Conservation (phyloP, 2,797 vertebrate species). For the Sphenodon punctatus region DNA sequence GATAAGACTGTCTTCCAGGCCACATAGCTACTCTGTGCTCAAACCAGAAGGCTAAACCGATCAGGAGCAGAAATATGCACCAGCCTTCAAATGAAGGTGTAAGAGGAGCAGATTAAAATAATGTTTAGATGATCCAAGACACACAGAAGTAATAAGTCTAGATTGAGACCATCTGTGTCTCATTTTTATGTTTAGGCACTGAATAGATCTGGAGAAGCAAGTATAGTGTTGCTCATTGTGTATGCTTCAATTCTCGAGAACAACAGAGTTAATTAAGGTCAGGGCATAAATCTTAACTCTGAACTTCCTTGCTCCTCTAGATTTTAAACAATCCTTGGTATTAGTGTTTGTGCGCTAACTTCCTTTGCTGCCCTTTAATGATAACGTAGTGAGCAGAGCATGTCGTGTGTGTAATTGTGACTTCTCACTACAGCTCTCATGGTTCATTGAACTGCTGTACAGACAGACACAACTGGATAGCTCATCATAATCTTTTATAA, state of each 20-base stretch:
- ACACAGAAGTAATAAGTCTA: not conserved
- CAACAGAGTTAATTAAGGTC: conserved; percentile 68
- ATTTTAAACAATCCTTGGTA: conserved; percentile 64
- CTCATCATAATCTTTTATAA: not conserved
- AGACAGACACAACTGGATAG: not conserved
- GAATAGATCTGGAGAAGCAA: conserved; percentile 47
- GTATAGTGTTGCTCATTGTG: conserved; percentile 45
- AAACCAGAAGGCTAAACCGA: not conserved
- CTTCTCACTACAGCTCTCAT: not conserved
- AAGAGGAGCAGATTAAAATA: not conserved
- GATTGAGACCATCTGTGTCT: not conserved
- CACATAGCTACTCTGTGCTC: not conserved
- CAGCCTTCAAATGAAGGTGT: not conserved
- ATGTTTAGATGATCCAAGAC: not conserved
- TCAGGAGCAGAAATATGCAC: not conserved
- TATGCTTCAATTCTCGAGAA: conserved; percentile 44
- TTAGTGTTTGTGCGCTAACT: conserved; percentile 63
- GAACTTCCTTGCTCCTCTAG: conserved; percentile 59
- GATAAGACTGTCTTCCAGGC: rapidly evolving
- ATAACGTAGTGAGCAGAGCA: conserved; percentile 27
- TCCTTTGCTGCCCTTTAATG: conserved; percentile 63
- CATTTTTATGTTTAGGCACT: conserved; percentile 9
- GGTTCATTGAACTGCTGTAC: not conserved
- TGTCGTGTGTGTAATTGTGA: not conserved
- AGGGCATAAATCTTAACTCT: conserved; percentile 63